A percentile compares a stretch with the other conserved stretches of the same genome.
Evolutionary conservation across 2,113 vertebrate species (phyloP).

Genomic region (Myodes glareolus): DNA sequence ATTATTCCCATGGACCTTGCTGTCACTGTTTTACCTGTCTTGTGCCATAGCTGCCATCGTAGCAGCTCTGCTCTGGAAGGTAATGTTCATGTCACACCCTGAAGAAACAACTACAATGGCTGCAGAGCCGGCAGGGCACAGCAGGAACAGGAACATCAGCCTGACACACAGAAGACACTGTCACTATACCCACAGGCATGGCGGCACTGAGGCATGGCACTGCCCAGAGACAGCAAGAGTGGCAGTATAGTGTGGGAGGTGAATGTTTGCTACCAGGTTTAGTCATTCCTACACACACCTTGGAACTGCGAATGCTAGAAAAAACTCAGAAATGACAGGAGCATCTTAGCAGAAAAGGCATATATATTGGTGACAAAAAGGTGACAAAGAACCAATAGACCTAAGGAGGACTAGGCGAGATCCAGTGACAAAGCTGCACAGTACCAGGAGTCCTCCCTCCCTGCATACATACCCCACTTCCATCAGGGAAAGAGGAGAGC

Average conservation of each 20-base stretch:
- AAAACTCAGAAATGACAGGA: background rate
- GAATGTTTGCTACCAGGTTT: background rate
- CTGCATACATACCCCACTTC: background rate
- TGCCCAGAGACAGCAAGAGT: background rate
- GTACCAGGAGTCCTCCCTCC: background rate
- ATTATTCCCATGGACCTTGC: background rate
- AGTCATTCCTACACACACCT: background rate
- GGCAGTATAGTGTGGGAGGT: background rate
- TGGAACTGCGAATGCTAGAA: background rate
- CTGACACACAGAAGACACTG: background rate
- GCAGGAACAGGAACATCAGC: fast-evolving
- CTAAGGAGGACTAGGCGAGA: fast-evolving
- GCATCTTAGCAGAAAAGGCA: background rate
- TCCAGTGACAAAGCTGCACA: background rate
- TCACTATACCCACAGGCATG: background rate
- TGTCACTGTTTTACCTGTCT: background rate
- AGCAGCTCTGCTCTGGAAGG: background rate
- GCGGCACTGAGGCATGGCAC: background rate
- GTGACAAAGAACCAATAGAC: background rate
- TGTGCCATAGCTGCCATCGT: background rate
- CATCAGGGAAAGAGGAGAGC: background rate
- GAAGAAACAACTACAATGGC: background rate
- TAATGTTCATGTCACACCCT: background rate
- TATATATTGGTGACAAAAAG: background rate
- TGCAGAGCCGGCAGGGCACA: background rate